Percentiles rank a stretch among this genome's conserved stretches.
phyloP scores from a whole-genome alignment of 2,797 vertebrate species.

The Gobio occitaniae region DNA sequence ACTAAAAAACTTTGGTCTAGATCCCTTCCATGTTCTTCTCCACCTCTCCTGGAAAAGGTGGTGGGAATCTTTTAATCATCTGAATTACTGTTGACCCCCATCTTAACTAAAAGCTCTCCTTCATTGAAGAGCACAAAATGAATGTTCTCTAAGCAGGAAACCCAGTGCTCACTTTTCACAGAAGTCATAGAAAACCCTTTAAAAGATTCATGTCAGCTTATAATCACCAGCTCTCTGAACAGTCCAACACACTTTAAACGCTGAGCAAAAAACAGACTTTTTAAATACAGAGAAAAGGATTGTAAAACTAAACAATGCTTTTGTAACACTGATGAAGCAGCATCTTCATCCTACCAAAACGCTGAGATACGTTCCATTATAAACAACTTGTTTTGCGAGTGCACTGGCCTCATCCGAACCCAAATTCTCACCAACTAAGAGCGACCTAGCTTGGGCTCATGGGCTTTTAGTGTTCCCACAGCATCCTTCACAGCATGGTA shows the following conservation, averaged over 20 bases:
- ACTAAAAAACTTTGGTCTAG: slow-evolving; percentile 88
- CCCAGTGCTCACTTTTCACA: slow-evolving; percentile 77
- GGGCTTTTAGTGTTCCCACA: slow-evolving; percentile 95
- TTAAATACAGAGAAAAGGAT: slow-evolving; percentile 59
- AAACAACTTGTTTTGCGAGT: slow-evolving; percentile 45
- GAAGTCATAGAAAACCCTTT: slow-evolving; percentile 70
- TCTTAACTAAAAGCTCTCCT: slow-evolving; percentile 66
- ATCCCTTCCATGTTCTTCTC: slow-evolving; percentile 75
- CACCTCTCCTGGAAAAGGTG: slow-evolving; percentile 66
- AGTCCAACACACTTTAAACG: slow-evolving; percentile 55
- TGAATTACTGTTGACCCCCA: slow-evolving; percentile 59
- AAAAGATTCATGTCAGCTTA: slow-evolving; percentile 48
- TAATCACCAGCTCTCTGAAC: slow-evolving; percentile 33
- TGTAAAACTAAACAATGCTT: slow-evolving; percentile 48
- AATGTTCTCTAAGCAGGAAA: slow-evolving; percentile 69
- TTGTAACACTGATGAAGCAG: slow-evolving; percentile 77
- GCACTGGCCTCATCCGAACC: slow-evolving; percentile 24
- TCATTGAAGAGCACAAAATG: slow-evolving; percentile 70
- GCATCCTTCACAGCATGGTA: slow-evolving; percentile 99
- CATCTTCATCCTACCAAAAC: slow-evolving; percentile 74
- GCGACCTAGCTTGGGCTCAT: slow-evolving; percentile 93
- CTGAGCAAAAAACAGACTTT: slow-evolving; percentile 54
- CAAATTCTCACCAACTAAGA: slow-evolving; percentile 81
- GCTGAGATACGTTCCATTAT: slow-evolving; percentile 39
- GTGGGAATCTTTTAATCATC: slow-evolving; percentile 66